A percentile compares a stretch with the other conserved stretches of the same genome.
Evolutionary conservation across 1,140 invertebrate genomes (phyloP).

Genomic region (Pectinophora gossypiella): DNA sequence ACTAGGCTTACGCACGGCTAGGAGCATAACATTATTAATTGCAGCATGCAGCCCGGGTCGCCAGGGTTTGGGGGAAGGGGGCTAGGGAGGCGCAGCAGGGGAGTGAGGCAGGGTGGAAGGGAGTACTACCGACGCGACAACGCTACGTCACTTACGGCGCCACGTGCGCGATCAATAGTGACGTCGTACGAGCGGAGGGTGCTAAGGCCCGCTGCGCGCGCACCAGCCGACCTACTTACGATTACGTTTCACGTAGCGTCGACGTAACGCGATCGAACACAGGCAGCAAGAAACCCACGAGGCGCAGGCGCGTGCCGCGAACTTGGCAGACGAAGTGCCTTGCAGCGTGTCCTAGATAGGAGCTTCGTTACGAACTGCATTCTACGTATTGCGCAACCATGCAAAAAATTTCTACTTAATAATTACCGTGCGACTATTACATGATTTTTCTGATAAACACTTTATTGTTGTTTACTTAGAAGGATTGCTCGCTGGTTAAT

Average conservation of each 20-base stretch:
- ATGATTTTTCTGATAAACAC: too few species aligned
- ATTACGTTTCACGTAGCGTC: constrained; percentile 66
- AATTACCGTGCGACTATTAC: neutral
- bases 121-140: constrained; percentile 57
- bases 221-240: constrained; percentile 64
- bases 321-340: constrained; percentile 35
- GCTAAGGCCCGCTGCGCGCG: constrained; percentile 47
- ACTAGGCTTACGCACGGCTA: constrained; percentile 14
- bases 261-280: constrained; percentile 66
- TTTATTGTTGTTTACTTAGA: neutral
- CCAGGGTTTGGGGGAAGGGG: constrained; percentile 12
- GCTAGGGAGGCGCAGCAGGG: constrained; percentile 3
- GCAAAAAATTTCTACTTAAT: constrained; percentile 13
- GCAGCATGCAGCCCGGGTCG: constrained; percentile 18
- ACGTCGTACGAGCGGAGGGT: constrained; percentile 42
- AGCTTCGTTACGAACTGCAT: constrained; percentile 3
- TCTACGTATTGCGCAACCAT: constrained; percentile 39
- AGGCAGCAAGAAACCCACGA: constrained; percentile 20
- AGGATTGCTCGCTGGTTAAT: neutral
- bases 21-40: constrained; percentile 18
- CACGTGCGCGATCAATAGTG: constrained; percentile 71
- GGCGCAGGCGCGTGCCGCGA: constrained; percentile 33
- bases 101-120: constrained; percentile 28
- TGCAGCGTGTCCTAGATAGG: constrained; percentile 42
- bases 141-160: constrained; percentile 69